Evolutionary conservation across 2,797 vertebrate species (phyloP).

Genomic region (Trematomus bernacchii): DNA sequence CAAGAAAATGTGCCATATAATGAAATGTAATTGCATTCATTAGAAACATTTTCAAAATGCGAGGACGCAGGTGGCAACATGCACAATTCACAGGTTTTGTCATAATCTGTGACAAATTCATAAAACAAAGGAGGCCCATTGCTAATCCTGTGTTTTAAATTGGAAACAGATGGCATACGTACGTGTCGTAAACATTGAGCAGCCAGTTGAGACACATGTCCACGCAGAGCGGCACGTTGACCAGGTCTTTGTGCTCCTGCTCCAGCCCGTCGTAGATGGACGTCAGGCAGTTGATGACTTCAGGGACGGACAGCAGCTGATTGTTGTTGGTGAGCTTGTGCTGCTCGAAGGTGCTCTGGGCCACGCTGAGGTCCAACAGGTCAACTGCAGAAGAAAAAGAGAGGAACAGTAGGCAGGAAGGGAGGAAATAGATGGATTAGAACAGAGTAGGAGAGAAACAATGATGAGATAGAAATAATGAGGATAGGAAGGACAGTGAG

Average conservation of each 20-base stretch:
- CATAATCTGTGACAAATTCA: constrained; percentile 18
- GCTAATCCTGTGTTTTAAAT: neutral
- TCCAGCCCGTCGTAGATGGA: constrained; percentile 94
- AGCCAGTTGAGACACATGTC: constrained; percentile 99
- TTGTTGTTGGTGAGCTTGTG: constrained; percentile 94
- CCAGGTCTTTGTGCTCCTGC: constrained; percentile 95
- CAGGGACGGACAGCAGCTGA: constrained; percentile 92
- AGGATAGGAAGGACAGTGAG: neutral
- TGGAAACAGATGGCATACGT: constrained; percentile 65
- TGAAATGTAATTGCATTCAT: neutral
- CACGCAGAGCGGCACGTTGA: constrained; percentile 95
- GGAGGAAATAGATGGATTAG: neutral
- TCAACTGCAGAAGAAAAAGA: constrained; percentile 86
- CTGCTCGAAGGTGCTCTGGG: constrained; percentile 93
- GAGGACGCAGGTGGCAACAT: neutral
- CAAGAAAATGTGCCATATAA: neutral
- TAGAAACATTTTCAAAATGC: neutral
- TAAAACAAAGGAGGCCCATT: neutral
- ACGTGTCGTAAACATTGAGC: constrained; percentile 98
- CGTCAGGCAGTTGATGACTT: constrained; percentile 95
- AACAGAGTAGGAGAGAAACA: neutral
- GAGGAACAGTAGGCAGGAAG: neutral
- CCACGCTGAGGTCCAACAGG: constrained; percentile 91
- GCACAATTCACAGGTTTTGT: neutral
- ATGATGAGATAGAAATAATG: neutral